Conservation (phyloP, 2,113 vertebrate species). For the Forbesichthys agassizii region DNA sequence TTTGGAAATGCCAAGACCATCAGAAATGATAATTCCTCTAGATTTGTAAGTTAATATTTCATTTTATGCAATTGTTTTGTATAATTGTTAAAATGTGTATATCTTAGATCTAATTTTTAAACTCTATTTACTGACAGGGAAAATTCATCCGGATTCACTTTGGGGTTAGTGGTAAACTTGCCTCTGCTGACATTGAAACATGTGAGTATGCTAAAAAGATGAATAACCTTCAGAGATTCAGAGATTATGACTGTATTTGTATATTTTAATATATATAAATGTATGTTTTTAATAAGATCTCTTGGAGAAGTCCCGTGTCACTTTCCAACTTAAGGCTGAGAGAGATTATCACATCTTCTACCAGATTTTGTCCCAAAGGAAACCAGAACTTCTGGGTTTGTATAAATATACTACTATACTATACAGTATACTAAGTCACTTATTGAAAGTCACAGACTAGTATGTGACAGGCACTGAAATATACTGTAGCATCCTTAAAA, state of each 20-base stretch:
- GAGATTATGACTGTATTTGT: too few relatives aligned
- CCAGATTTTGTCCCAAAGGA: slow-evolving; percentile 86
- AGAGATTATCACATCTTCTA: slow-evolving; percentile 88
- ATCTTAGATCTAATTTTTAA: not conserved
- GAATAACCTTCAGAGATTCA: too few relatives aligned
- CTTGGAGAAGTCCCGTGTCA: slow-evolving; percentile 86
- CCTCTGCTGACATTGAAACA: slow-evolving; percentile 84
- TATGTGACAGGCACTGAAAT: too few relatives aligned
- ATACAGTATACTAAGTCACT: too few relatives aligned
- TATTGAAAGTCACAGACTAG: not conserved
- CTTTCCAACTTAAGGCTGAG: slow-evolving; percentile 86
- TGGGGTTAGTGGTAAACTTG: slow-evolving; percentile 80
- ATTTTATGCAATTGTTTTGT: too few relatives aligned
- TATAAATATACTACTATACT: not conserved
- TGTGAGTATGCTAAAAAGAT: slow-evolving; percentile 68
- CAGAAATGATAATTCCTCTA: slow-evolving; percentile 82
- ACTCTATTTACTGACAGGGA: slow-evolving; percentile 63
- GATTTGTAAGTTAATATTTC: slow-evolving; percentile 14
- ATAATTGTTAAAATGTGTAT: not conserved
- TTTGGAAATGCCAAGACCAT: not conserved
- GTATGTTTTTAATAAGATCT: slow-evolving; percentile 62
- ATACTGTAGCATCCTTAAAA: too few relatives aligned
- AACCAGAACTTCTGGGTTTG: slow-evolving; percentile 82
- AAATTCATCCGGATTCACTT: slow-evolving; percentile 89
- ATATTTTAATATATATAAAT: too few relatives aligned